Conservation (phyloP, 2,113 vertebrate genomes). For the Sphaerodactylus townsendi region DNA sequence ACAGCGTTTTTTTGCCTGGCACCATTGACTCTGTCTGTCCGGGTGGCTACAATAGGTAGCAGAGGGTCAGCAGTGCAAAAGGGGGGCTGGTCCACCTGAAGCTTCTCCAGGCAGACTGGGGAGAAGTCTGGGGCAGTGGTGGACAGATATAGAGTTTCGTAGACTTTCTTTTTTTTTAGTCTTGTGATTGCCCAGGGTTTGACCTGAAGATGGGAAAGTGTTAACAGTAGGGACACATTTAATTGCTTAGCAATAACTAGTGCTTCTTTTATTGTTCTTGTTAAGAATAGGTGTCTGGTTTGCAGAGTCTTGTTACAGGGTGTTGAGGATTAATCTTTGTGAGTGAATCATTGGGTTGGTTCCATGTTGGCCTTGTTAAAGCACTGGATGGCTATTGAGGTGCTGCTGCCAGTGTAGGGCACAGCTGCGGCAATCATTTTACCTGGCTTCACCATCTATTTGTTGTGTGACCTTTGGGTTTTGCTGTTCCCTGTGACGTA, state of each 20-base stretch:
- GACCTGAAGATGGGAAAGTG: not conserved
- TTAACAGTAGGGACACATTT: not conserved
- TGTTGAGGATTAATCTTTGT: not conserved
- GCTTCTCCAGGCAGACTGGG: too few relatives aligned
- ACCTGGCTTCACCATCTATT: not conserved
- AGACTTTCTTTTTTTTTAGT: not conserved
- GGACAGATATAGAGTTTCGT: not conserved
- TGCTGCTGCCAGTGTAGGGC: too few relatives aligned
- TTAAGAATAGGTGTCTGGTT: not conserved
- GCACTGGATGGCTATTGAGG: not conserved
- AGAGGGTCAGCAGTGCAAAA: too few relatives aligned
- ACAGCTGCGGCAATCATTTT: not conserved
- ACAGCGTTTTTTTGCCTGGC: too few relatives aligned
- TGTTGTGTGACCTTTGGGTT: fast-evolving
- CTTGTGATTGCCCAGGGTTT: not conserved
- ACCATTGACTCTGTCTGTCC: too few relatives aligned
- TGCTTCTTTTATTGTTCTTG: not conserved
- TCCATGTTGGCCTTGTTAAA: not conserved
- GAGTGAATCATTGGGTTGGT: not conserved
- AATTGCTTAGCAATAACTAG: not conserved
- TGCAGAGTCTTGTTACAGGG: not conserved
- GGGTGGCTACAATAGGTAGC: too few relatives aligned
- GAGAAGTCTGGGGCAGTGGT: too few relatives aligned
- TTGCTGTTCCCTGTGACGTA: not conserved
- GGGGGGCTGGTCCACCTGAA: too few relatives aligned